Evolutionary conservation across 2,888 invertebrate species (phyloP).

Genomic region (Frankliniella intonsa): DNA sequence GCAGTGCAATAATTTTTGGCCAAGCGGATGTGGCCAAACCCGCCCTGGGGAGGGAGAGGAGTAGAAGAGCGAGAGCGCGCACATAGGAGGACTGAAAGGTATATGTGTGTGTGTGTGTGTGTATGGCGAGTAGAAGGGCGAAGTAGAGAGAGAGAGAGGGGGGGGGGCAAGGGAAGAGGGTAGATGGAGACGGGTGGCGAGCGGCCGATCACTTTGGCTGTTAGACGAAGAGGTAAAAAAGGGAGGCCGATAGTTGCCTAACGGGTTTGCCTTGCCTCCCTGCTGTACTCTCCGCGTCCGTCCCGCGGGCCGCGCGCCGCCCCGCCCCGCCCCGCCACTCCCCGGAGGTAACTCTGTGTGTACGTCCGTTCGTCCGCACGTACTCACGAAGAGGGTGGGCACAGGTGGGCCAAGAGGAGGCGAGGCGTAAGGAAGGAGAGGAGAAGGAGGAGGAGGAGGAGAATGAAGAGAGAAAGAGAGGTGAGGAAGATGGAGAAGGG

Average conservation of each 20-base stretch:
- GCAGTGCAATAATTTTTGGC: conserved; percentile 2
- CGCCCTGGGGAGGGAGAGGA: no score
- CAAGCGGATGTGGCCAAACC: background rate
- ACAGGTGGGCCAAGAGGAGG: background rate
- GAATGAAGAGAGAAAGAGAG: background rate
- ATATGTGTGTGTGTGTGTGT: no score
- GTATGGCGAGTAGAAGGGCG: no score
- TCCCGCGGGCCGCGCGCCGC: no score
- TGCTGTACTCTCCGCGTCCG: no score
- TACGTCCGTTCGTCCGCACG: background rate
- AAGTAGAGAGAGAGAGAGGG: background rate
- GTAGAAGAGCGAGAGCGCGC: no score
- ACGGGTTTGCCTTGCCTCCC: background rate
- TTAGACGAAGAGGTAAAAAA: background rate
- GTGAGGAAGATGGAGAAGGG: background rate
- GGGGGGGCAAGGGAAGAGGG: background rate
- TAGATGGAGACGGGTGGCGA: background rate
- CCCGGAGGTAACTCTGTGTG: no score
- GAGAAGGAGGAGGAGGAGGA: background rate
- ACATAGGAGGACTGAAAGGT: no score
- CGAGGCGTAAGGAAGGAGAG: background rate
- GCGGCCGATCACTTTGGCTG: background rate
- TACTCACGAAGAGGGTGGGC: background rate
- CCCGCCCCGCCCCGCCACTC: no score
- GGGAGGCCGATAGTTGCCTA: background rate